Evolutionary conservation across 2,113 vertebrate genomes (phyloP).

Genomic region (Caranx ignobilis): DNA sequence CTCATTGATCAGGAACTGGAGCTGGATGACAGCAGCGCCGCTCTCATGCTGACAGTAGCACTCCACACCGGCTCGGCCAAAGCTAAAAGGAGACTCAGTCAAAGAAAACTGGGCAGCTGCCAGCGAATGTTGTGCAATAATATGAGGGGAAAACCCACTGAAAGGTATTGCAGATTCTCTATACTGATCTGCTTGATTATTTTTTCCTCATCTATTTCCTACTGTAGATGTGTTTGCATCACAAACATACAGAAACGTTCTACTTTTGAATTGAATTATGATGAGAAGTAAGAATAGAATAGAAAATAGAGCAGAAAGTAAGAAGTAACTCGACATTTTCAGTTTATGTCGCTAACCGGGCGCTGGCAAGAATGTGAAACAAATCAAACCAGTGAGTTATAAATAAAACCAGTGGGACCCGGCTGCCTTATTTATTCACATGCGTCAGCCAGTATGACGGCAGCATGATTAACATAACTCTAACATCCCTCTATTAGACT

Average conservation of each 20-base stretch:
- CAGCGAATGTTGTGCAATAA: background rate
- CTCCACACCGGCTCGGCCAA: constrained; percentile 96
- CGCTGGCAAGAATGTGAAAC: constrained; percentile 20
- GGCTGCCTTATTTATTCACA: constrained; percentile 65
- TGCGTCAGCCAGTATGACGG: constrained; percentile 55
- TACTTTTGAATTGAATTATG: background rate
- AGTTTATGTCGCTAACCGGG: constrained; percentile 7
- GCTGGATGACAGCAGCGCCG: constrained; percentile 95
- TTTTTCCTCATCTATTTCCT: background rate
- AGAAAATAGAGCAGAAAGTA: no score
- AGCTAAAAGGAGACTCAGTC: constrained; percentile 86
- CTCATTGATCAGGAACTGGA: constrained; percentile 99
- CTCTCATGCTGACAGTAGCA: constrained; percentile 98
- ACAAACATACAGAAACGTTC: background rate
- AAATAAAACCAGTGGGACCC: constrained; percentile 67
- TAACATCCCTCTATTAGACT: constrained; percentile 12
- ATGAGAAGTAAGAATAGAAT: background rate
- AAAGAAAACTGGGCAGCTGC: constrained; percentile 81
- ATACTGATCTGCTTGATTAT: no score
- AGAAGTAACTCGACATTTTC: background rate
- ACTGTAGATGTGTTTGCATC: background rate
- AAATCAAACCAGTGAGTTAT: constrained; percentile 51
- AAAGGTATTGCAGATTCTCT: no score
- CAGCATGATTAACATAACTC: constrained; percentile 42
- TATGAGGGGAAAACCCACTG: no score